phyloP scores from a whole-genome alignment of 2,797 vertebrate species.

The Epinephelus coioides region DNA sequence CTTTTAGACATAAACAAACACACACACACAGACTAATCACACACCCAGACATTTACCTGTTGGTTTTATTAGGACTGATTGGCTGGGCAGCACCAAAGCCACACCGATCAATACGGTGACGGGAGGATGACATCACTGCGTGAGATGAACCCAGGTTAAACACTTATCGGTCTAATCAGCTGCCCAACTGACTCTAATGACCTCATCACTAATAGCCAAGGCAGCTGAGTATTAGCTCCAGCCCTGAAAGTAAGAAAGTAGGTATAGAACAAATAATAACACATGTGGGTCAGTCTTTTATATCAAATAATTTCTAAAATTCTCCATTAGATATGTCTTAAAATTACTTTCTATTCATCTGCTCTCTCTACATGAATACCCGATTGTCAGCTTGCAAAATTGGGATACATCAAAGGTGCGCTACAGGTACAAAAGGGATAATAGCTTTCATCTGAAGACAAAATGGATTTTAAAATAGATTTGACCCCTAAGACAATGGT shows the following conservation, averaged over 20 bases:
- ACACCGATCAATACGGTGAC: constrained; percentile 50
- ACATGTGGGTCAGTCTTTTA: neutral
- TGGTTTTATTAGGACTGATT: constrained; percentile 57
- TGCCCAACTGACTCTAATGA: constrained; percentile 50
- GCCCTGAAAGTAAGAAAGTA: constrained; percentile 13
- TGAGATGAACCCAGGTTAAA: constrained; percentile 61
- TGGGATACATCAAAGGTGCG: constrained; percentile 22
- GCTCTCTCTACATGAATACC: constrained; percentile 13
- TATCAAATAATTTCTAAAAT: constrained; percentile 5
- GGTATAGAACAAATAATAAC: constrained; percentile 23
- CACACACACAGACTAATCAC: constrained; percentile 15
- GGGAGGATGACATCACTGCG: constrained; percentile 67
- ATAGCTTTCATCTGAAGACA: constrained; percentile 45
- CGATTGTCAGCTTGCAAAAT: constrained; percentile 28
- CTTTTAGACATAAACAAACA: constrained; percentile 37
- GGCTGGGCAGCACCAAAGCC: constrained; percentile 27
- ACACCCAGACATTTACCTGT: constrained; percentile 28
- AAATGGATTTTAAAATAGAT: constrained; percentile 49
- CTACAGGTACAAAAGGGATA: constrained; percentile 33
- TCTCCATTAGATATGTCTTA: constrained; percentile 3
- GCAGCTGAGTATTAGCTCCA: neutral
- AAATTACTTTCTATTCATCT: constrained; percentile 35
- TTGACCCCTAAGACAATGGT: constrained; percentile 29
- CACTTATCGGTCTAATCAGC: constrained; percentile 66
- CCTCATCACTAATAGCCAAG: constrained; percentile 41